Evolutionary conservation across 2,888 invertebrate species (phyloP).

Genomic region (Mechanitis messenoides): DNA sequence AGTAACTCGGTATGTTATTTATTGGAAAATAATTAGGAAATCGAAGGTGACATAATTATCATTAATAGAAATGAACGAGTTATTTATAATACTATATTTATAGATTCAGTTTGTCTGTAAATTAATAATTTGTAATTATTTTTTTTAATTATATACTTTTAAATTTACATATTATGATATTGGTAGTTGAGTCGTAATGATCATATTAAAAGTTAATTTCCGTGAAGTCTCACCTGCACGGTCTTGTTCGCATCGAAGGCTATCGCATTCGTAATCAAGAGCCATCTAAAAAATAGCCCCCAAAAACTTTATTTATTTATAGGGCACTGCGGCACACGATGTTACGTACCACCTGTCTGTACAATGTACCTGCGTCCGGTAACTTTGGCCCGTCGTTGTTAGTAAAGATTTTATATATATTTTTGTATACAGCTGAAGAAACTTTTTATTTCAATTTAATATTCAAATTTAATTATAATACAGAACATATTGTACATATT

Average conservation of each 20-base stretch:
- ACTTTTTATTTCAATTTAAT: no score
- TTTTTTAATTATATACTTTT: no score
- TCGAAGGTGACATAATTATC: no score
- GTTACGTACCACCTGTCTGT: conserved; percentile 4
- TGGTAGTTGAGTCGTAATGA: neutral
- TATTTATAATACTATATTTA: no score
- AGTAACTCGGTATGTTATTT: conserved; percentile 27
- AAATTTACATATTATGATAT: no score
- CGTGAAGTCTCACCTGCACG: neutral
- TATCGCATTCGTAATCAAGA: neutral
- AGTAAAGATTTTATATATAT: neutral
- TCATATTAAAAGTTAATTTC: neutral
- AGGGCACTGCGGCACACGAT: conserved; percentile 1
- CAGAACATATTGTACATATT: no score
- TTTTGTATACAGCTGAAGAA: neutral
- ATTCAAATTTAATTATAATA: no score
- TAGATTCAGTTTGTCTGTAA: no score
- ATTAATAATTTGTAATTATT: no score
- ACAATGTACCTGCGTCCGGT: conserved; percentile 1
- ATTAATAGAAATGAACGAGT: no score
- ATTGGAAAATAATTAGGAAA: neutral
- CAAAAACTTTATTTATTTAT: conserved; percentile 4
- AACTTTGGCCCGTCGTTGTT: neutral
- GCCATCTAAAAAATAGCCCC: conserved; percentile 6
- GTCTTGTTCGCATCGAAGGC: neutral